Conservation (phyloP, 1,140 invertebrate species). For the Phocides pigmalion region DNA sequence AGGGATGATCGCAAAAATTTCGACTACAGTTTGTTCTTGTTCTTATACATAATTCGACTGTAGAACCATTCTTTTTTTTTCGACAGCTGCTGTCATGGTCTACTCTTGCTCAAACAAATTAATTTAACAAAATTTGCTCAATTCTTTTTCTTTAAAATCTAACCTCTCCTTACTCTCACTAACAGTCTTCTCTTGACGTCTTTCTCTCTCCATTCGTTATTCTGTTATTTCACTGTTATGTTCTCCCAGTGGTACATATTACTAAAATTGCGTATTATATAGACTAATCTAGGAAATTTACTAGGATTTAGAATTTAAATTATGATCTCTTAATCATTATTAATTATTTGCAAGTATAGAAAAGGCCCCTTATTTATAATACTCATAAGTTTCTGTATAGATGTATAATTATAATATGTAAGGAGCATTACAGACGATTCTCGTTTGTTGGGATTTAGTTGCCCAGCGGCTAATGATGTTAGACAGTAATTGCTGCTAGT, state of each 20-base stretch:
- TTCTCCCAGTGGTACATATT: constrained; percentile 70
- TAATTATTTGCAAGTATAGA: constrained; percentile 78
- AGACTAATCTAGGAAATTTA: constrained; percentile 75
- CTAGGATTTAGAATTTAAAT: constrained; percentile 75
- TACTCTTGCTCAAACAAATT: constrained; percentile 74
- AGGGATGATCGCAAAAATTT: constrained; percentile 65
- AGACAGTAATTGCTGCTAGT: not conserved
- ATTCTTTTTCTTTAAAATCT: constrained; percentile 52
- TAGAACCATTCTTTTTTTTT: constrained; percentile 47
- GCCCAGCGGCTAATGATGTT: constrained; percentile 18
- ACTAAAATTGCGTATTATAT: constrained; percentile 68
- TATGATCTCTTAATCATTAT: constrained; percentile 84
- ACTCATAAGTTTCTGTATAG: constrained; percentile 80
- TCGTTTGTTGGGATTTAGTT: constrained; percentile 50
- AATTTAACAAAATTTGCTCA: constrained; percentile 81
- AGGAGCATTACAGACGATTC: constrained; percentile 52
- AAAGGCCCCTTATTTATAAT: constrained; percentile 79
- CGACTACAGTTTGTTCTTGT: constrained; percentile 57
- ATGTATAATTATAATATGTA: constrained; percentile 50
- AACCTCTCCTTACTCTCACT: constrained; percentile 34
- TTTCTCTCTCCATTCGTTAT: constrained; percentile 50
- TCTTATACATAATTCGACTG: constrained; percentile 35
- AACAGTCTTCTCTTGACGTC: constrained; percentile 37
- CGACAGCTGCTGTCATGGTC: constrained; percentile 65
- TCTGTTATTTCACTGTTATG: constrained; percentile 48